Evolutionary conservation across 2,888 invertebrate species (phyloP), one percentile per base, ranked within the genome.

Genomic region (Itoplectis maculator): DNA sequence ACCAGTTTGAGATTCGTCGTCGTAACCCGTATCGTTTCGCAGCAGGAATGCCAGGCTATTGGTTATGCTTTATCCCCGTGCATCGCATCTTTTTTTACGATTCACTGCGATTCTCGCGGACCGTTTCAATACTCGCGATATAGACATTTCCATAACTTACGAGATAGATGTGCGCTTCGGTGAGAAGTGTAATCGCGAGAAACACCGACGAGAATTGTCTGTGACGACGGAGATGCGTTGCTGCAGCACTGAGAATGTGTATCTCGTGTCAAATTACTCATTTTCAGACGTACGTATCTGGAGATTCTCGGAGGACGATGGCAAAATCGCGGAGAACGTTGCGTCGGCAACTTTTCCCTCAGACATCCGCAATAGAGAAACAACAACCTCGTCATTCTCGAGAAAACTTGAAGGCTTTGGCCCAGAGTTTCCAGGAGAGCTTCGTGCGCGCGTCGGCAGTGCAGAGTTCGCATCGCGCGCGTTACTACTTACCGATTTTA

Each of bases 401-500:
- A 13, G n/a, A 76, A 65, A 77, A n/a, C 68, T 74, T 69, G 80
- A 77, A 65, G 45, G 61, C 73, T 77, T 79, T 47, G 20, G 47
- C 20, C 45, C 37, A 15, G 35, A 73, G 72, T 61, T 70, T 45
- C 47, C 51, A n/a, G n/a, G n/a, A n/a, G 29, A 15, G 15, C 20
- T 49, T 9, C 13, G n/a, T n/a, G n/a, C n/a, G n/a, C n/a, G 54
- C 42, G 54, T 35, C 18, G 42, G 54, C 70, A 15, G 3, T 29
- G 42, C 29, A 56, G 29, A 6, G 56, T 72, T 45, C 42, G 42
- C 69, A 63, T 61, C 63, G 68, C 37, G 37, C 42, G 51, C 66
- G 75, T 49, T 66, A 81, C 77, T 79, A 81, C 79, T 75, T 81
- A 76, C 81, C 79, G 84, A 79, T 84, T 81, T 79, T 68, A 74